Percentiles rank a stretch among this genome's conserved stretches.
These are phyloP conservation scores for Agrotis clavis DNA, from an alignment of 2,888 invertebrate genomes.

Conservation along the genomic window DNA sequence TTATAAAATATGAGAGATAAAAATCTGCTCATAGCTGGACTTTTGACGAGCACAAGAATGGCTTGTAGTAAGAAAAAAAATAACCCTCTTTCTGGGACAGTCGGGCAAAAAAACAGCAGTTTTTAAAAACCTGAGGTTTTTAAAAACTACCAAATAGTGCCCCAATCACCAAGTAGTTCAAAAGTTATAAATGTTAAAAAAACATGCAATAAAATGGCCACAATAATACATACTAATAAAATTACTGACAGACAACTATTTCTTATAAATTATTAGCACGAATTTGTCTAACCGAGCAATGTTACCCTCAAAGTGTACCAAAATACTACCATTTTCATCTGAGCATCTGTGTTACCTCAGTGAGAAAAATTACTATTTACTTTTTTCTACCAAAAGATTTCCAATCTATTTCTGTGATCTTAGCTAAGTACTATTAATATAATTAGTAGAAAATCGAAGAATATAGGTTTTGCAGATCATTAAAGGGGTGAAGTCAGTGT, in stretches of 20 bases:
- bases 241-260: slow-evolving; percentile 61
- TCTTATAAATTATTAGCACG: slow-evolving; percentile 60
- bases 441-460: slow-evolving; percentile 57
- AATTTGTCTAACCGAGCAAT: slow-evolving; percentile 71
- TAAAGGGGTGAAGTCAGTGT: slow-evolving; percentile 64
- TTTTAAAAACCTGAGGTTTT: too few species aligned
- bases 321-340: slow-evolving; percentile 66
- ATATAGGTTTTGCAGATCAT: slow-evolving; percentile 48
- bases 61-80: too few species aligned
- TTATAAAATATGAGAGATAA: too few species aligned
- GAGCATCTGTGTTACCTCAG: slow-evolving; percentile 69
- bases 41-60: too few species aligned
- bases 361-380: slow-evolving; percentile 68
- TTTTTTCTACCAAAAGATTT: slow-evolving; percentile 71
- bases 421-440: slow-evolving; percentile 66
- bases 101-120: too few species aligned
- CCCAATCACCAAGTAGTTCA: slow-evolving; percentile 8
- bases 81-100: too few species aligned
- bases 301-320: slow-evolving; percentile 65
- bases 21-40: too few species aligned
- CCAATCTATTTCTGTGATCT: slow-evolving; percentile 62
- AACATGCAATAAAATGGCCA: slow-evolving; percentile 47
- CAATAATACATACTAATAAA: slow-evolving; percentile 48
- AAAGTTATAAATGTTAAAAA: not conserved
- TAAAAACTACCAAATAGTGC: slow-evolving; percentile 1